Base-by-base conservation (phyloP, 2,797 vertebrate genomes). In the Eulemur albifrons region DNA sequence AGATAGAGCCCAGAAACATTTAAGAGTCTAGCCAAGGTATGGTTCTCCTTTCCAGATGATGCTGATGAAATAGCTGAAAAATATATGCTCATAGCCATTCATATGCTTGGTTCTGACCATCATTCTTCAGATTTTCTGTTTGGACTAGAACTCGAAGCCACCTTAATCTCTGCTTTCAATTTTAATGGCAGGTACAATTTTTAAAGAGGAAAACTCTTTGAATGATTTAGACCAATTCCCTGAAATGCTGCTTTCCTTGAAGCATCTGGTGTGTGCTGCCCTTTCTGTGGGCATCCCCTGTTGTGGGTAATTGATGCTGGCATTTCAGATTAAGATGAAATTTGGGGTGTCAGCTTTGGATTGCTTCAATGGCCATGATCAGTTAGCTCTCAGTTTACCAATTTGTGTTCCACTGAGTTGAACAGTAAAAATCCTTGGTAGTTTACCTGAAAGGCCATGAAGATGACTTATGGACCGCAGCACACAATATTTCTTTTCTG, bases 401-500 rank as follows among this genome's bases (percentile, higher is more conserved):
- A 70, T 48, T 93, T 97, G 77, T 81, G 88, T 88, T 98, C 89
- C 97, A 82, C 75, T 87, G 90, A 96, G 95, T 80, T 97, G 94
- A 94, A 81, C 93, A 93, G 86, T 87, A 95, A 96, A 97, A 98
- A 96, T 93, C 96, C 97, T 97, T 0, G 57, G 82, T 94, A 84
- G 96, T 97, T 98, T 97, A 97, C 97, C 98, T 98, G 98, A 96
- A 98, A 97, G 98, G 96, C 96, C 88, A 63, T 89, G 94, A 97
- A 98, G 96, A 98, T 98, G 98, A 98, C 98, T 97, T 98, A 98
- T 95, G 96, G 96, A 59, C 25, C 21, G 15, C 45, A 81, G 96
- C 86, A 87, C 90, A 96, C 96, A 97, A 98, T 98, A 98, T 98
- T 98, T 99, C 98, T 98, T 97, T 96, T 97, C 92, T 97, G 93